Conservation (phyloP, 2,888 invertebrate species). For the Lasioglossum calceatum region DNA sequence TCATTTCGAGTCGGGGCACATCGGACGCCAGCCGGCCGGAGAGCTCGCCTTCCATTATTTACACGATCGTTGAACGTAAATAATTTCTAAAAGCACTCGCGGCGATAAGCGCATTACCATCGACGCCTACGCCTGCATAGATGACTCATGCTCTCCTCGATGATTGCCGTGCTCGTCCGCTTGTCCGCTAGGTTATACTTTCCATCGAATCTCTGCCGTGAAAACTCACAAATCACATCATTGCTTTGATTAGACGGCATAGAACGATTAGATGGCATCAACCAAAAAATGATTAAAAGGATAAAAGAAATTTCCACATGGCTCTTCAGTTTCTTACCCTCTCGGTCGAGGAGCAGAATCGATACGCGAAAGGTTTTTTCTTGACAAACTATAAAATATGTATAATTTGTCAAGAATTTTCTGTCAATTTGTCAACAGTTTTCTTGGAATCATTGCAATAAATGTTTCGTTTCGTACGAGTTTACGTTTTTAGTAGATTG, state of each 20-base stretch:
- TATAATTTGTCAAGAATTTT: too few species aligned
- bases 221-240: background rate
- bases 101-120: slow-evolving; percentile 52
- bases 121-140: slow-evolving; percentile 48
- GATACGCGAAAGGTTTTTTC: too few species aligned
- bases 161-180: slow-evolving; percentile 16
- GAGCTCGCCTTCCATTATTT: slow-evolving; percentile 49
- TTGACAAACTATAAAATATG: too few species aligned
- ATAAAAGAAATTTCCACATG: background rate
- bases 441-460: too few species aligned
- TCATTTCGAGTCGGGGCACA: background rate
- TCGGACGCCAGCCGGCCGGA: background rate
- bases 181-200: background rate
- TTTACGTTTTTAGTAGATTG: too few species aligned
- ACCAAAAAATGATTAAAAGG: background rate
- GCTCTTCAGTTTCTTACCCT: background rate
- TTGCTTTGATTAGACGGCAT: background rate
- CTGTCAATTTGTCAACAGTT: too few species aligned
- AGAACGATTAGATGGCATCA: background rate
- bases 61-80: slow-evolving; percentile 51
- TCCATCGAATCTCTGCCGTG: background rate
- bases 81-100: slow-evolving; percentile 56
- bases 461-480: too few species aligned
- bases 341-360: background rate
- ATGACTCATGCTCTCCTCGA: slow-evolving; percentile 55